phyloP scores from a whole-genome alignment of 35 echinoderm and acorn worm species.

The Apostichopus parvimensis region DNA sequence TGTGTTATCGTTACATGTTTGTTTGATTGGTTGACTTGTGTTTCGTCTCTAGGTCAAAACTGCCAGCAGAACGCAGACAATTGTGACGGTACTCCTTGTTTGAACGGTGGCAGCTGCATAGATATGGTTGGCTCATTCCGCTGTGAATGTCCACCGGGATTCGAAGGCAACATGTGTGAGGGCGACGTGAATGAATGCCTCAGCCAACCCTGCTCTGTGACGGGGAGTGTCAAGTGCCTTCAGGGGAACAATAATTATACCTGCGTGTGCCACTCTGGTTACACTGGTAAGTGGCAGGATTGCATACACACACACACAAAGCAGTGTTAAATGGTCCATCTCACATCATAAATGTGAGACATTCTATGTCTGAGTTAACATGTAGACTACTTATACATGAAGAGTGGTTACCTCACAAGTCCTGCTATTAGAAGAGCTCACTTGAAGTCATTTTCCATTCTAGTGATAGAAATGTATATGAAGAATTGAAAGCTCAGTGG shows the following conservation, averaged over 20 bases:
- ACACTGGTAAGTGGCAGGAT: background rate
- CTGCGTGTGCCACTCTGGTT: slow-evolving; percentile 24
- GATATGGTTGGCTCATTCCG: background rate
- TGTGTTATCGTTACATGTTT: no score
- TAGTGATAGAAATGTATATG: no score
- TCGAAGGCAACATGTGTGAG: background rate
- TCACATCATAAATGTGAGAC: no score
- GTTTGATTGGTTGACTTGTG: no score
- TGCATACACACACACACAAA: no score
- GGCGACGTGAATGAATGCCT: slow-evolving; percentile 20
- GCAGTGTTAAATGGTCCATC: no score
- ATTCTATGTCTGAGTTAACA: no score
- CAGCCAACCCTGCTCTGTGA: background rate
- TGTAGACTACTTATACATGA: no score
- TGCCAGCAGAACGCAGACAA: background rate
- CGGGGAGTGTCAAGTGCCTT: background rate
- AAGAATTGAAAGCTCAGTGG: no score
- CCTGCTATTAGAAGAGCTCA: no score
- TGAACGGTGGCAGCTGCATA: background rate
- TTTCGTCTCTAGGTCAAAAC: background rate
- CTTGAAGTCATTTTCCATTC: no score
- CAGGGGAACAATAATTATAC: slow-evolving; percentile 42
- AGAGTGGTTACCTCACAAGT: no score
- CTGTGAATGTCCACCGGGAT: background rate
- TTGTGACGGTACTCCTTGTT: background rate